Base-by-base conservation (phyloP, 2,113 vertebrate genomes). In the Meleagris gallopavo region DNA sequence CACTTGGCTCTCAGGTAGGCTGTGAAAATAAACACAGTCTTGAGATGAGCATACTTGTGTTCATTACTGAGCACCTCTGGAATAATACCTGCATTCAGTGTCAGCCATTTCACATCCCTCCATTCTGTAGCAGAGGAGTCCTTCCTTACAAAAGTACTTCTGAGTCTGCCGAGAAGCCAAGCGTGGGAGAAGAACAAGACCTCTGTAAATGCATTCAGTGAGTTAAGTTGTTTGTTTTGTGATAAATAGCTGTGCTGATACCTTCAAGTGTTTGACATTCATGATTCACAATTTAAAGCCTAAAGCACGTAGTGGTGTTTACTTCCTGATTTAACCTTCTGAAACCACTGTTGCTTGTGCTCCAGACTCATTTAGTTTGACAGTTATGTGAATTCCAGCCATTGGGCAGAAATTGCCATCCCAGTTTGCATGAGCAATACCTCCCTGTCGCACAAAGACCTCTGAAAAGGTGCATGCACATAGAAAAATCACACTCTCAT, bases 171-270 rank as follows among this genome's bases (percentile, higher is more conserved):
- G 62, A 29, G 29, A 77, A 95, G 52, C 19, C 34, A 80, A 70
- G 58, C 0, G 5, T 46, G n/a, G 61, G 67, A 92, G 65, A 92
- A 77, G 55, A 89, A 81, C 0, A 0, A 95, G 55, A 66, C 75
- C 62, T 87, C 85, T 85, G 34, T 79, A 94, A 91, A 85, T 60
- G 78, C 4, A 1, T 61, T 94, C 71, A 80, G 85, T 41, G 64
- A 85, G 48, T 90, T 89, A 81, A 86, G 60, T 54, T 86, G 88
- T 91, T 95, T 96, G 82, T 82, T 96, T 89, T 94, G 75, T 72
- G 87, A 88, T 69, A 91, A 90, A 95, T 60, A 85, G 34, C 38
- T 91, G 66, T 55, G 32, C 50, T 76, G 87, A 83, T 95, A 89
- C 64, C 67, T 95, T 83, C 82, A 94, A 95, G 57, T 83, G 52